Evolutionary conservation across 2,113 vertebrate genomes (phyloP).

Genomic region (Amazona guildingii): DNA sequence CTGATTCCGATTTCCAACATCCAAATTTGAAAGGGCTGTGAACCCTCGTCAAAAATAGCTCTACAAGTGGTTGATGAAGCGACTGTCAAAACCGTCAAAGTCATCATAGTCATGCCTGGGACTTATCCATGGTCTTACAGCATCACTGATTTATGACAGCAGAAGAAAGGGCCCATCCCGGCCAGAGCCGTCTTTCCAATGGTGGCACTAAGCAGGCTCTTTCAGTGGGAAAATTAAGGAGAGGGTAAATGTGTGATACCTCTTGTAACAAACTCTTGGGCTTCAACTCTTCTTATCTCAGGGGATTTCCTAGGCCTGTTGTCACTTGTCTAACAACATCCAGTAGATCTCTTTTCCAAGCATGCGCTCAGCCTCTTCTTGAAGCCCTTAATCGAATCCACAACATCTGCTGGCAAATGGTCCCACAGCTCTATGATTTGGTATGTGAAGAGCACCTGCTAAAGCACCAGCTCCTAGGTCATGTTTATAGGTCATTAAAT

Average conservation of each 20-base stretch:
- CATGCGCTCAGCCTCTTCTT: neutral
- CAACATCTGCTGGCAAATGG: neutral
- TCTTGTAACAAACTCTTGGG: neutral
- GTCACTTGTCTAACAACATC: neutral
- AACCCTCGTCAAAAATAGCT: neutral
- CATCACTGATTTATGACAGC: neutral
- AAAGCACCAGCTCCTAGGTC: neutral
- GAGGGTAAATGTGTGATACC: neutral
- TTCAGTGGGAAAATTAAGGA: neutral
- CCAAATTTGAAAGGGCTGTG: neutral
- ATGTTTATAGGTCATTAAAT: neutral
- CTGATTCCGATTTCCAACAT: neutral
- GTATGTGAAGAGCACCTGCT: neutral
- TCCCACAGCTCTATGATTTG: neutral
- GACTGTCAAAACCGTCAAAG: neutral
- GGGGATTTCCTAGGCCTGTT: neutral
- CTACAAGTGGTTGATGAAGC: neutral
- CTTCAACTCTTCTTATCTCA: neutral
- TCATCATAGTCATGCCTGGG: neutral
- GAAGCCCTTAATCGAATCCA: neutral
- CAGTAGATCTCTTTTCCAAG: neutral
- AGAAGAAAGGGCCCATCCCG: neutral
- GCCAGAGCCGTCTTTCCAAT: neutral
- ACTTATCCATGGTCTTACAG: rapidly evolving
- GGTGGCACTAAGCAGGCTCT: neutral